Percentiles rank a stretch among this genome's conserved stretches.
Evolutionary conservation across 2,113 vertebrate species (phyloP).

Genomic region (Sitta europaea): DNA sequence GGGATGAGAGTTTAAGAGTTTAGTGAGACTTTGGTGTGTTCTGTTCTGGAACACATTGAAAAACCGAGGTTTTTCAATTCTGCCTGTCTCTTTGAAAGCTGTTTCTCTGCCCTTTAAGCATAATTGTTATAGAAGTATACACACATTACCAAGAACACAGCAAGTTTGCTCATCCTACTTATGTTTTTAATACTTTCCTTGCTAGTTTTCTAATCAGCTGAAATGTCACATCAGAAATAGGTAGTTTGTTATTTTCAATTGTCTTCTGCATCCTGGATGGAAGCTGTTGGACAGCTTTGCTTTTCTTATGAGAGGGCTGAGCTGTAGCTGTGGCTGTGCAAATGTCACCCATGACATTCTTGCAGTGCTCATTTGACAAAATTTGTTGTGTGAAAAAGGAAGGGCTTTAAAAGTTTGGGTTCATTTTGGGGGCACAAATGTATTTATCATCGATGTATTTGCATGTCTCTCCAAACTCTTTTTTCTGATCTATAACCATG

Average conservation of each 20-base stretch:
- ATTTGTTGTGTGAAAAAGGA: background rate
- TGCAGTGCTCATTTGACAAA: background rate
- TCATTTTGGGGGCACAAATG: background rate
- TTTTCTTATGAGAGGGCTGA: background rate
- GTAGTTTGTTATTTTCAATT: background rate
- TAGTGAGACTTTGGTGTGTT: background rate
- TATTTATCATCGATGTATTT: background rate
- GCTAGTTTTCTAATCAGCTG: background rate
- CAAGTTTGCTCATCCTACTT: background rate
- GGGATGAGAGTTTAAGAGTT: background rate
- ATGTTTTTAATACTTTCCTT: background rate
- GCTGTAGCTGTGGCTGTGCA: background rate
- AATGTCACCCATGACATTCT: background rate
- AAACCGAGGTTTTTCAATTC: background rate
- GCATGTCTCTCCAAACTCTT: background rate
- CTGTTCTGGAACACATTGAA: background rate
- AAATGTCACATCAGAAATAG: background rate
- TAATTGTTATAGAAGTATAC: background rate
- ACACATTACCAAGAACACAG: background rate
- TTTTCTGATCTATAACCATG: fast-evolving
- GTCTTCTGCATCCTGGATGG: background rate
- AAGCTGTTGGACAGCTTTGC: background rate
- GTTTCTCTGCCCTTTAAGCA: background rate
- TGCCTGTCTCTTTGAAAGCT: background rate
- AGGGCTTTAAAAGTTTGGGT: background rate